Base-by-base conservation (phyloP, 2,888 invertebrate species). In the Actias luna region DNA sequence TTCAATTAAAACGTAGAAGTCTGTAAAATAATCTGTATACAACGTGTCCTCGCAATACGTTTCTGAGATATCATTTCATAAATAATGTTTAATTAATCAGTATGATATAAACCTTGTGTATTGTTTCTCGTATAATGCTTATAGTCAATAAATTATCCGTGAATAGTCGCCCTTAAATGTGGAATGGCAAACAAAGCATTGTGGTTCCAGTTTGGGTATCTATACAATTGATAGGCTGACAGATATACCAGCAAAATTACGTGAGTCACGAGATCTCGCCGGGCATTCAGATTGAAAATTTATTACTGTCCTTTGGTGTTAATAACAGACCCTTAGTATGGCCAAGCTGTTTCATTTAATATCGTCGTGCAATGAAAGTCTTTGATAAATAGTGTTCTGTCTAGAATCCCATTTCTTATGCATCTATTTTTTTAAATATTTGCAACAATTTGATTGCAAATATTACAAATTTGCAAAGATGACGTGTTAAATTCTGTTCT, bases 221-320 rank as follows among this genome's bases (percentile, higher is more conserved):
- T 86, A 84, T 80, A 87, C 84, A 85, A 85, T 85, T 84, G 83
- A 88, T 87, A 80, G 81, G 75, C 68, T 76, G 76, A 71, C 72
- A 75, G 83, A 83, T 82, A 78, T 75, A 29, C 29, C 55, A 72
- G 74, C 76, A 83, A 84, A 88, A 87, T 87, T 84, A 84, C 81
- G 80, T 72, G 74, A 74, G 75, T 69, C 70, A 64, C 68, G 73
- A 76, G 77, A 73, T 74, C 52, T 66, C 66, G 65, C 70, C 68
- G 75, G 76, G 77, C 78, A 77, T 70, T 75, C 71, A 72, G 73
- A 82, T 81, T 79, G 78, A 69, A 78, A 82, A 88, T 88, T 82
- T 85, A 86, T 84, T 77, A 76, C 76, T 67, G 76, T 76, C 77
- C 78, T 77, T 76, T 70, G 75, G 74, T 78, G 81, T 79, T 80